phyloP scores from a whole-genome alignment of 2,797 vertebrate species.

The Platyrinchus mystaceus region DNA sequence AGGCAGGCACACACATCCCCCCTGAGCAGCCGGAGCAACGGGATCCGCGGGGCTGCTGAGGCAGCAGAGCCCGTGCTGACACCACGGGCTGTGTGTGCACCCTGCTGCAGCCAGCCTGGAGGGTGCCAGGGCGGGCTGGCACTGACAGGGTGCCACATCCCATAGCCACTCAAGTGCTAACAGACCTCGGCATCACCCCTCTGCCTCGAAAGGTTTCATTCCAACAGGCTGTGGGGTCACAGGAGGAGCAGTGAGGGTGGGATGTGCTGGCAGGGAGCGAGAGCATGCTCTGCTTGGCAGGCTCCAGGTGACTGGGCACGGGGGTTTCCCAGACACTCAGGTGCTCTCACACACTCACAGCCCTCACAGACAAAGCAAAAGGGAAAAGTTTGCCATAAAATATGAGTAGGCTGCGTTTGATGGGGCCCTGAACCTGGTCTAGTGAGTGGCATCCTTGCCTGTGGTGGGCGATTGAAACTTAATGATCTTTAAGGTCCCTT shows the following conservation, averaged over 20 bases:
- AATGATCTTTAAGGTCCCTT: not conserved
- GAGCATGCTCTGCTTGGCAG: rapidly evolving
- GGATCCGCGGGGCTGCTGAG: not conserved
- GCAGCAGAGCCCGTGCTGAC: rapidly evolving
- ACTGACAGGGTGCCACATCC: not conserved
- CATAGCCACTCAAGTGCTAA: not conserved
- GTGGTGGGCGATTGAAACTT: rapidly evolving
- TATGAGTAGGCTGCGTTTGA: not conserved
- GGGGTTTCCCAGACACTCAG: too few species aligned
- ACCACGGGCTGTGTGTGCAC: rapidly evolving
- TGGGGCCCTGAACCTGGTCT: not conserved
- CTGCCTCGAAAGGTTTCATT: not conserved
- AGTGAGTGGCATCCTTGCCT: not conserved
- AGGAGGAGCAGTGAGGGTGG: rapidly evolving
- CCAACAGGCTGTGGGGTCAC: not conserved
- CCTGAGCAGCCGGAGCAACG: rapidly evolving
- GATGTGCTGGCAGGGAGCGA: not conserved
- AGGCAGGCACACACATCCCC: not conserved
- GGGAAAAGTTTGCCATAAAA: not conserved
- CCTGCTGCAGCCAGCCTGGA: not conserved
- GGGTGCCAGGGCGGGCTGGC: not conserved
- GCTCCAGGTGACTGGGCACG: rapidly evolving
- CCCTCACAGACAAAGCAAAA: not conserved
- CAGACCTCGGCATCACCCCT: rapidly evolving
- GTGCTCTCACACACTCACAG: not conserved